These are phyloP conservation scores for Drosophila mojavensis DNA, from an alignment of 1,140 invertebrate species.

Conservation along the genomic window DNA sequence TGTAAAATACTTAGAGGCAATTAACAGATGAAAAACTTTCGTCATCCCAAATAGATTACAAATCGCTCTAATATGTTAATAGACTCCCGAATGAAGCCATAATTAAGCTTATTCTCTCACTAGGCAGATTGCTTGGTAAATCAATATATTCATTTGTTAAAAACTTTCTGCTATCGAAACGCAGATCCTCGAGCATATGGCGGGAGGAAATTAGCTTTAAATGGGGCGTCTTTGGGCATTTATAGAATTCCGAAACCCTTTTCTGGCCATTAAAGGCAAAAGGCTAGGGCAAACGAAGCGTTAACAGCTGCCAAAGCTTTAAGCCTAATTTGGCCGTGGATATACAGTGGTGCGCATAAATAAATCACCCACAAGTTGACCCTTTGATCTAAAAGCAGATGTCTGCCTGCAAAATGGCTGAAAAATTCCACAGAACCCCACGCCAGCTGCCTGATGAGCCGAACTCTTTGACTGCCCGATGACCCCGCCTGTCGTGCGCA, in stretches of 20 bases:
- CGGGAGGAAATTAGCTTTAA: conserved; percentile 21
- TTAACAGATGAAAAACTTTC: conserved; percentile 16
- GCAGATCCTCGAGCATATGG: conserved; percentile 9
- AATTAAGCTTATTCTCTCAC: background rate
- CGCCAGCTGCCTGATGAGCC: conserved; percentile 41
- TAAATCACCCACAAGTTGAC: conserved; percentile 61
- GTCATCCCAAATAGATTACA: background rate
- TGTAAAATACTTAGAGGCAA: conserved; percentile 5
- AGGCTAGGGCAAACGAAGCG: conserved; percentile 39
- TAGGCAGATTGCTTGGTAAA: conserved; percentile 6
- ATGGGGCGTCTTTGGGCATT: background rate
- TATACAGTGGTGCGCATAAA: conserved; percentile 41
- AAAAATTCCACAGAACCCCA: conserved; percentile 40
- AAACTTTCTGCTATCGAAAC: conserved; percentile 7
- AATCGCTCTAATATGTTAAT: background rate
- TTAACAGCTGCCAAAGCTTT: conserved; percentile 51
- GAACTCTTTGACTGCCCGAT: conserved; percentile 13
- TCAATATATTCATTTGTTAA: conserved; percentile 25
- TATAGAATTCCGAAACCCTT: background rate
- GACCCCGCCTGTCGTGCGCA: conserved; percentile 6
- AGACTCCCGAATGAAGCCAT: background rate
- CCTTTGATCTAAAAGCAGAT: conserved; percentile 64
- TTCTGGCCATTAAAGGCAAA: conserved; percentile 23
- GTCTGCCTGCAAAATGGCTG: conserved; percentile 34
- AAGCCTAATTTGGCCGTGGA: conserved; percentile 53